Base-by-base conservation (phyloP, 2,888 invertebrate genomes). In the Sesia apiformis region DNA sequence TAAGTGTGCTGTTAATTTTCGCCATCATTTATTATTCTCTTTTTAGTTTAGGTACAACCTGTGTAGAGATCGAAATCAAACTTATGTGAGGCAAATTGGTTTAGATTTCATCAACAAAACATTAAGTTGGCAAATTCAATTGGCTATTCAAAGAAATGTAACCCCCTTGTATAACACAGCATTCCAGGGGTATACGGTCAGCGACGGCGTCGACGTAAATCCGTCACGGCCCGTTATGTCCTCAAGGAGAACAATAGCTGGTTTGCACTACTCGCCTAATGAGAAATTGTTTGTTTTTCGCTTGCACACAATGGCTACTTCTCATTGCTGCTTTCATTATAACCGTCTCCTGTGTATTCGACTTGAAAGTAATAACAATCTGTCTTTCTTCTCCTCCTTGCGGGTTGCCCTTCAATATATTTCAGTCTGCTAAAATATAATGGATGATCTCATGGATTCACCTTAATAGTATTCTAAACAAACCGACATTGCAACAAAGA, bases 201-300 rank as follows among this genome's bases (percentile, higher is more conserved):
- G 58, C 59, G 63, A 23, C 63, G 59, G 62, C 71, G 76, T 77
- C 79, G 83, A 82, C 80, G 84, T 79, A 78, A 84, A 85, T 78
- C 81, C 80, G 81, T 81, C 81, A 78, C 80, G 77, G 77, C 75
- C 86, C 88, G 84, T 87, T 87, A 87, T 86, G 78, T 81, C 82
- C 79, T 79, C 79, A 66, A 70, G 56, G 71, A 81, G 80, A 85
- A 88, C 88, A 88, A 88, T 87, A 74, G 74, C 64, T 65, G 75
- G 75, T 83, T 82, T 79, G 74, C 77, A 79, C 78, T 79, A 80
- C 81, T 81, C 81, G 76, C 70, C 78, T 87, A 85, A 85, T 86
- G 86, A 84, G 83, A 86, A 88, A 84, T 57, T 87, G 84, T 86
- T 88, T 86, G 86, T 84, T 86, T 77, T 87, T 81, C 74, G 79